These are phyloP conservation scores for Harpalus rubripes DNA, from an alignment of 2,888 invertebrate genomes.

Conservation along the genomic window DNA sequence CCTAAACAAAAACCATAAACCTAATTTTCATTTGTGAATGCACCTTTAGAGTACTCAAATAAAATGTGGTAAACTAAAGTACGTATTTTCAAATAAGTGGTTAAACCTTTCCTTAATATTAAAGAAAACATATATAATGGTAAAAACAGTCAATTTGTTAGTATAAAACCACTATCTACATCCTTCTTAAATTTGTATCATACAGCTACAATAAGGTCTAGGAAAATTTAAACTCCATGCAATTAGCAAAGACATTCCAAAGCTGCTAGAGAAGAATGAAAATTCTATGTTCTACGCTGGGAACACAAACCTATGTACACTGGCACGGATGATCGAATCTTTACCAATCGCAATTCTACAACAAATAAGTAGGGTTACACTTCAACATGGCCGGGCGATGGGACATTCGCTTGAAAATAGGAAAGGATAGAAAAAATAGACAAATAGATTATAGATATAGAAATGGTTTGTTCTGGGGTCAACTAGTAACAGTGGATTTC, in stretches of 20 bases:
- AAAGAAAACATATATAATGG: not conserved
- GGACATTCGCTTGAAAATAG: constrained; percentile 23
- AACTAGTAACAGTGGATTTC: constrained; percentile 33
- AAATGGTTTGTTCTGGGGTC: not conserved
- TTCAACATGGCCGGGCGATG: constrained; percentile 13
- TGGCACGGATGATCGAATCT: constrained; percentile 59
- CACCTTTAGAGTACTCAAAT: not conserved
- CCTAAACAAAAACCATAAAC: too few relatives aligned
- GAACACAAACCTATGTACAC: constrained; percentile 64
- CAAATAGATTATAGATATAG: constrained; percentile 15
- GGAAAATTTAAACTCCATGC: not conserved
- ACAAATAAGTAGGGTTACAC: constrained; percentile 57
- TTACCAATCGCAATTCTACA: constrained; percentile 64
- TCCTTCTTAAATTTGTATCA: constrained; percentile 3
- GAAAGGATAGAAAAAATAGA: constrained; percentile 8
- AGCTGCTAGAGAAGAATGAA: not conserved
- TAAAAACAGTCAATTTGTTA: constrained; percentile 20
- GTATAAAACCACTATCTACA: constrained; percentile 17
- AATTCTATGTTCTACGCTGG: constrained; percentile 26
- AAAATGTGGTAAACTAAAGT: not conserved
- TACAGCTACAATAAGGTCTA: constrained; percentile 6
- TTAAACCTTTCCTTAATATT: constrained; percentile 23
- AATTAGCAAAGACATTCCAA: not conserved
- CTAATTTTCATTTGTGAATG: too few relatives aligned
- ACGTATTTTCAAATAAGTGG: constrained; percentile 37